Conservation (phyloP, 2,113 vertebrate species). For the Amia ocellicauda region DNA sequence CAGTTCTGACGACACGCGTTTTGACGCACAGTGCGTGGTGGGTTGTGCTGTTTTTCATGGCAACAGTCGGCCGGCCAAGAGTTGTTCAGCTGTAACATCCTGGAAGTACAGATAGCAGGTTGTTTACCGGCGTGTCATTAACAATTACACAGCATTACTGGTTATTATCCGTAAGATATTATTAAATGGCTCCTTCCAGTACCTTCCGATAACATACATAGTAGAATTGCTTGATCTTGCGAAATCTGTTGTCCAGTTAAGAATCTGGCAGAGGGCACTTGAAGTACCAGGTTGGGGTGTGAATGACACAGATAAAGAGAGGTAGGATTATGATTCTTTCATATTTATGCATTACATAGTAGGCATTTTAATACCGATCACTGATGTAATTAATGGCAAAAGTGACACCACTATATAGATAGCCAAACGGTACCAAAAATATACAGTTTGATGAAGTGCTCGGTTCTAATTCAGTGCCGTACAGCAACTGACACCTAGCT, state of each 20-base stretch:
- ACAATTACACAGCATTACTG: slow-evolving; percentile 4
- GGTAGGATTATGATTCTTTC: slow-evolving; percentile 28
- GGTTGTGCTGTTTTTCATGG: slow-evolving; percentile 37
- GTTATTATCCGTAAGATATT: not conserved
- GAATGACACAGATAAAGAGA: slow-evolving; percentile 35
- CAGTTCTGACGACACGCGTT: slow-evolving; percentile 1
- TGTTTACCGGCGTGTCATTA: slow-evolving; percentile 12
- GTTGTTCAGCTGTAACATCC: slow-evolving; percentile 5
- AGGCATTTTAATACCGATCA: slow-evolving; percentile 38
- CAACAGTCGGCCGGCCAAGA: slow-evolving; percentile 26
- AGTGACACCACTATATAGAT: not conserved
- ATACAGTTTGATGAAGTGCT: slow-evolving; percentile 2
- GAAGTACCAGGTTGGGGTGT: slow-evolving; percentile 31
- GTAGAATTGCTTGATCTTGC: not conserved
- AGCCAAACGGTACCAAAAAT: not conserved
- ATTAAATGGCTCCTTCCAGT: slow-evolving; percentile 3
- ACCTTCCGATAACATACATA: not conserved
- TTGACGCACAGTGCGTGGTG: slow-evolving; percentile 22
- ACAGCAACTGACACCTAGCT: slow-evolving; percentile 4
- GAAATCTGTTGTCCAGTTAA: slow-evolving; percentile 18
- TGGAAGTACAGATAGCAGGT: slow-evolving; percentile 8
- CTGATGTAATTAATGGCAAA: not conserved
- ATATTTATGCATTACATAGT: slow-evolving; percentile 38
- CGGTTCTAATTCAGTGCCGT: slow-evolving; percentile 15
- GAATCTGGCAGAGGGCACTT: slow-evolving; percentile 12